Evolutionary conservation across 2,113 vertebrate genomes (phyloP).

Genomic region (Oryzias woworae): DNA sequence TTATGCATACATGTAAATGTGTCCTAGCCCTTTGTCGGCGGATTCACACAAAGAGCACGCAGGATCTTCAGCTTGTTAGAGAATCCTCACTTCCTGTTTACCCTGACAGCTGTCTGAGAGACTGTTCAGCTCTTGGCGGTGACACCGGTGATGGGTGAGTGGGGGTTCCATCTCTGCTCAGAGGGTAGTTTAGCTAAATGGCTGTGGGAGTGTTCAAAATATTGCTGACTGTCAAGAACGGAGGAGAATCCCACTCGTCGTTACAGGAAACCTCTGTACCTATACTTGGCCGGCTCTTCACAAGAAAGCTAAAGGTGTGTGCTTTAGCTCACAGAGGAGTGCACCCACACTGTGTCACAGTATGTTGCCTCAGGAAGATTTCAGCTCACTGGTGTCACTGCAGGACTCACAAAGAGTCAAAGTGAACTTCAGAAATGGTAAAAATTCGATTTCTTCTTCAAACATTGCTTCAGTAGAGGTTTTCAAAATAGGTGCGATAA

Average conservation of each 20-base stretch:
- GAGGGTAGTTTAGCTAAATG: conserved; percentile 48
- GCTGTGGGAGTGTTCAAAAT: conserved; percentile 34
- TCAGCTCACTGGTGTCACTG: neutral
- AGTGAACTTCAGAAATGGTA: neutral
- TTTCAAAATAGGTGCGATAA: too few species aligned
- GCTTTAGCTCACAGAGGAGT: neutral
- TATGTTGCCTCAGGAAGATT: neutral
- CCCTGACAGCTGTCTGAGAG: conserved; percentile 13
- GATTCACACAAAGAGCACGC: conserved; percentile 16
- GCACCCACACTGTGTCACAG: neutral
- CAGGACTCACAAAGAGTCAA: neutral
- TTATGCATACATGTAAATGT: conserved; percentile 11
- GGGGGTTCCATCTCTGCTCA: conserved; percentile 20
- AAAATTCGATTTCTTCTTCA: neutral
- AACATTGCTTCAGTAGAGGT: too few species aligned
- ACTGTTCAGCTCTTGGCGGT: conserved; percentile 34
- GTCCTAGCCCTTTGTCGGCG: conserved; percentile 7
- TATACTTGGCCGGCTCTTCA: neutral
- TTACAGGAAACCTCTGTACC: conserved; percentile 7
- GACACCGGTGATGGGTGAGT: conserved; percentile 1
- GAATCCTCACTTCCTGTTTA: conserved; percentile 42
- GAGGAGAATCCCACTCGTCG: conserved; percentile 45
- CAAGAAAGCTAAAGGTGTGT: conserved; percentile 5
- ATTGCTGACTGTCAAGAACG: conserved; percentile 48
- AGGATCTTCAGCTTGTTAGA: conserved; percentile 19